Conservation (phyloP, 1,140 invertebrate genomes). For the Trachymyrmex septentrionalis region DNA sequence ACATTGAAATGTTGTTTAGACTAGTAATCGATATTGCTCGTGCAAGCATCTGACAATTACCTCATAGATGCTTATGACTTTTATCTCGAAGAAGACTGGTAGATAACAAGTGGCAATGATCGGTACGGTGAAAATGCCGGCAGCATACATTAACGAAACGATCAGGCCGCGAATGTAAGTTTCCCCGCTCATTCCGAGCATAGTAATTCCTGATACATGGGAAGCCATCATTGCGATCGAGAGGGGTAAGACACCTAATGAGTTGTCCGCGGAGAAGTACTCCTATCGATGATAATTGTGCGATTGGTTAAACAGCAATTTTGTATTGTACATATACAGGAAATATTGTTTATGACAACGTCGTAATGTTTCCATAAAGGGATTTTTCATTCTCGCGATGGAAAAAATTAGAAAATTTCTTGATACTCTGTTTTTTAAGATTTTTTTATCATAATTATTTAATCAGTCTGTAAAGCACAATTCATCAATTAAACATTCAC, state of each 20-base stretch:
- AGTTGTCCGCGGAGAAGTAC: conserved; percentile 93
- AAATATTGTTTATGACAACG: background rate
- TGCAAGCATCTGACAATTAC: conserved; percentile 82
- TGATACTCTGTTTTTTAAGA: background rate
- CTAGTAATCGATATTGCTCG: conserved; percentile 12
- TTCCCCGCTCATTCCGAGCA: conserved; percentile 95
- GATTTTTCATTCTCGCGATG: background rate
- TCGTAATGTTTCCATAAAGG: background rate
- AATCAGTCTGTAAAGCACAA: background rate
- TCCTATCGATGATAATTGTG: conserved; percentile 87
- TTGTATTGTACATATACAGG: background rate
- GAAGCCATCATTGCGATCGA: conserved; percentile 96
- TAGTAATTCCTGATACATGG: conserved; percentile 97
- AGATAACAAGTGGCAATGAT: conserved; percentile 93
- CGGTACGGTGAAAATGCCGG: conserved; percentile 92
- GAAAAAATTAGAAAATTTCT: background rate
- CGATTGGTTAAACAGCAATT: background rate
- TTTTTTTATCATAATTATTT: background rate
- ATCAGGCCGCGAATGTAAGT: conserved; percentile 93
- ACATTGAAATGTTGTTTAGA: background rate
- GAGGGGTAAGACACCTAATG: conserved; percentile 92
- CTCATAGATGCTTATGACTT: conserved; percentile 96
- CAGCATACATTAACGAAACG: conserved; percentile 92
- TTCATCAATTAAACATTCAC: background rate
- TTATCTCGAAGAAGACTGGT: conserved; percentile 95